These are phyloP conservation scores for Drosophila elegans DNA, from an alignment of 1,140 invertebrate species.

Conservation along the genomic window DNA sequence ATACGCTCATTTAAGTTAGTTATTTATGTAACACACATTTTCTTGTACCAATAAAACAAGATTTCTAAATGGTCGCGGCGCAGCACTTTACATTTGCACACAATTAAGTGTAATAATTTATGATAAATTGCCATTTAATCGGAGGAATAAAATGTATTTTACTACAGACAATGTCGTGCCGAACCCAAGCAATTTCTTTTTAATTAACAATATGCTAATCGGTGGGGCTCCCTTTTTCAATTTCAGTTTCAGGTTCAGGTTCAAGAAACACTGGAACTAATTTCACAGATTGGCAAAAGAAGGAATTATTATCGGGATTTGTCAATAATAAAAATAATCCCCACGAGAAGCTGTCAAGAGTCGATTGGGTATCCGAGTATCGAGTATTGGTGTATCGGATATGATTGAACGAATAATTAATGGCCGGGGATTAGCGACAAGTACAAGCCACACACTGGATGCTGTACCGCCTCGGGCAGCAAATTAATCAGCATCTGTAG, in stretches of 20 bases:
- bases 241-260: slow-evolving; percentile 30
- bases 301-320: slow-evolving; percentile 52
- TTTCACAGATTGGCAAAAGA: slow-evolving; percentile 32
- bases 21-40: slow-evolving; percentile 60
- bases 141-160: slow-evolving; percentile 44
- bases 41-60: slow-evolving; percentile 49
- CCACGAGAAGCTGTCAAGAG: slow-evolving; percentile 27
- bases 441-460: slow-evolving; percentile 66
- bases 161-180: slow-evolving; percentile 12
- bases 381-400: slow-evolving; percentile 60
- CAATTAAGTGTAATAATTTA: slow-evolving; percentile 62
- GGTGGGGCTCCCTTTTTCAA: slow-evolving; percentile 19
- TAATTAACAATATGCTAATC: slow-evolving; percentile 58
- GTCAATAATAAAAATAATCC: slow-evolving; percentile 38
- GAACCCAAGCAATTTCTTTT: slow-evolving; percentile 41
- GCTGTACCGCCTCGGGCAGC: slow-evolving; percentile 63
- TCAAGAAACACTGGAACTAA: slow-evolving; percentile 55
- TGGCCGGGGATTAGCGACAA: slow-evolving; percentile 72
- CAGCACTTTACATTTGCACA: slow-evolving; percentile 43
- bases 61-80: slow-evolving; percentile 40
- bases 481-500: slow-evolving; percentile 68
- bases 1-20: slow-evolving; percentile 59
- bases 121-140: slow-evolving; percentile 61
- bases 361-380: slow-evolving; percentile 19
- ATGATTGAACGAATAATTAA: slow-evolving; percentile 81